Percentiles rank a stretch among this genome's conserved stretches.
Evolutionary conservation across 2,888 invertebrate genomes (phyloP).

Genomic region (Cylloceria caligata): DNA sequence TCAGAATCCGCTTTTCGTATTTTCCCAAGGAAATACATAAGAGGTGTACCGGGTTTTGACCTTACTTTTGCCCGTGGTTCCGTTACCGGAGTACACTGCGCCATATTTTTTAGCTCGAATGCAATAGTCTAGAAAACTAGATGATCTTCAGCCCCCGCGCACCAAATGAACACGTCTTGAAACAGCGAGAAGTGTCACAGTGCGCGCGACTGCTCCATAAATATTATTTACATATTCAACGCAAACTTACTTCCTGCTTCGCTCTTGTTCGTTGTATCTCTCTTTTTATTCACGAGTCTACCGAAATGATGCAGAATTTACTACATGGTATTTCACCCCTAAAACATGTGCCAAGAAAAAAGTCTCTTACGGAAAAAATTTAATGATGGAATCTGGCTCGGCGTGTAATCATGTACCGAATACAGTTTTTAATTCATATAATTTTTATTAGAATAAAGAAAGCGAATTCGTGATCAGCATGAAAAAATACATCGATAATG

Average conservation of each 20-base stretch:
- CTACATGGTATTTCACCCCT: background rate
- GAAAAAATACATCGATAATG: too few species aligned
- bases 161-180: slow-evolving; percentile 30
- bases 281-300: background rate
- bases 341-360: background rate
- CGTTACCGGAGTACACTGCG: slow-evolving; percentile 7
- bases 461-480: too few species aligned
- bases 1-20: slow-evolving; percentile 49
- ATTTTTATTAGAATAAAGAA: too few species aligned
- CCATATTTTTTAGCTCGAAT: slow-evolving; percentile 41
- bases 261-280: slow-evolving; percentile 45
- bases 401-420: too few species aligned
- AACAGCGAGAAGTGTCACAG: background rate
- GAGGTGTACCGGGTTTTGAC: slow-evolving; percentile 29
- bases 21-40: slow-evolving; percentile 42
- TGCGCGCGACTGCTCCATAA: slow-evolving; percentile 32
- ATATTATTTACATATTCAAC: slow-evolving; percentile 62
- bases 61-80: slow-evolving; percentile 8
- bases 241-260: slow-evolving; percentile 54
- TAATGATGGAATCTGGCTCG: too few species aligned
- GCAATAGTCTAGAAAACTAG: slow-evolving; percentile 48
- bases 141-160: slow-evolving; percentile 43
- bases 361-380: background rate
- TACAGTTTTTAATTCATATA: too few species aligned
- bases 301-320: background rate